phyloP scores from a whole-genome alignment of 2,888 invertebrate genomes.

The Dromius quadrimaculatus region DNA sequence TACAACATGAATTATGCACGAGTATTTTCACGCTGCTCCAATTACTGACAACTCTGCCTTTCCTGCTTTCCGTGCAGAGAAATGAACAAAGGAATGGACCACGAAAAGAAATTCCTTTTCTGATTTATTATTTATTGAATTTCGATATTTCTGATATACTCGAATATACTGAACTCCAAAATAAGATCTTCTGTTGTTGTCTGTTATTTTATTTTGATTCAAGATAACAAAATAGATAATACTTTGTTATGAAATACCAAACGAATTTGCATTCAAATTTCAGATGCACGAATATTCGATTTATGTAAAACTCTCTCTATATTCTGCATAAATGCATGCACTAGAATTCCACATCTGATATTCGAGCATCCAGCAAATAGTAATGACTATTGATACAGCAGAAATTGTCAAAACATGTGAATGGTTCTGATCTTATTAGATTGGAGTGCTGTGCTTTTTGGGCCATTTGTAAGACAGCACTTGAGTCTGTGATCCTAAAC shows the following conservation, averaged over 20 bases:
- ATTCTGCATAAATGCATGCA: neutral
- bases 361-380: too few species aligned
- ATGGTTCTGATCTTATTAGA: conserved; percentile 2
- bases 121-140: neutral
- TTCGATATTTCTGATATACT: neutral
- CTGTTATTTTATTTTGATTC: too few species aligned
- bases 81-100: neutral
- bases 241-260: too few species aligned
- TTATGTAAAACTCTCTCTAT: neutral
- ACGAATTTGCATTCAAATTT: conserved; percentile 6
- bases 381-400: too few species aligned
- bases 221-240: too few species aligned
- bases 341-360: too few species aligned
- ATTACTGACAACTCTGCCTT: conserved; percentile 10
- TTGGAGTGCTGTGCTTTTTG: neutral
- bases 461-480: neutral
- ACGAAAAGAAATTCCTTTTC: neutral
- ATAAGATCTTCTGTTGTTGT: too few species aligned
- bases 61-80: neutral
- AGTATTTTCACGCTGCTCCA: conserved; percentile 24
- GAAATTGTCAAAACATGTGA: neutral
- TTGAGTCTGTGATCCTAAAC: neutral
- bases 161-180: too few species aligned
- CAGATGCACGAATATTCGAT: neutral
- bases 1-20: conserved; percentile 30